Evolutionary conservation across 53 echinoderm and acorn worm species (phyloP).

Genomic region (Patiria pectinifera): DNA sequence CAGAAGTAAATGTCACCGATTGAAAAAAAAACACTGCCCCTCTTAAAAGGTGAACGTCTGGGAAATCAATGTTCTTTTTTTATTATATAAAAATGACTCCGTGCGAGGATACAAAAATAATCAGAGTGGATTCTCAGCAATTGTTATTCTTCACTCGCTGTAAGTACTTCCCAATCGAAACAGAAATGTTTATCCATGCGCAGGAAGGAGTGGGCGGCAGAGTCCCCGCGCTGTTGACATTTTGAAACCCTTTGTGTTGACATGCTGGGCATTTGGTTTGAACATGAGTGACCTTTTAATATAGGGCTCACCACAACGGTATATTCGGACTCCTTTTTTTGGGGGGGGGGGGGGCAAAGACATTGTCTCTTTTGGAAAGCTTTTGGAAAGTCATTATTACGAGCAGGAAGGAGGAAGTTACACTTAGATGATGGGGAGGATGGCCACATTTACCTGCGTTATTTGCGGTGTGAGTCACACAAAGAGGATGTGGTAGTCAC

Average conservation of each 20-base stretch:
- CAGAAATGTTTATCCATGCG: conserved; percentile 7
- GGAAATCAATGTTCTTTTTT: neutral
- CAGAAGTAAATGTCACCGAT: no score
- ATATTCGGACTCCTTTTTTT: neutral
- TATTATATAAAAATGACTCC: neutral
- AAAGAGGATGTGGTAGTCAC: neutral
- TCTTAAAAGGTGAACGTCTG: neutral
- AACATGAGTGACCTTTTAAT: conserved; percentile 11
- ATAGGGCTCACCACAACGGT: neutral
- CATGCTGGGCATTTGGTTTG: neutral
- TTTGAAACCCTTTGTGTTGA: neutral
- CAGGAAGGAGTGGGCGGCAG: conserved; percentile 10
- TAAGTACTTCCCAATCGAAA: neutral
- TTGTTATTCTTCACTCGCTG: neutral
- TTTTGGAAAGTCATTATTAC: conserved; percentile 28
- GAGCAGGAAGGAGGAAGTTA: conserved; percentile 42
- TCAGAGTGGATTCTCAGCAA: neutral
- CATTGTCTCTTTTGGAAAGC: neutral
- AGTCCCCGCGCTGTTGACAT: neutral
- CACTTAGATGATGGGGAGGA: conserved; percentile 18
- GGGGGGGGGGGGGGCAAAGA: neutral
- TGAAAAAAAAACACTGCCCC: no score
- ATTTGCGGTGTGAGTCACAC: conserved; percentile 34
- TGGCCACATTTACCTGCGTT: conserved; percentile 5
- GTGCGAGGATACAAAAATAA: neutral